phyloP scores from a whole-genome alignment of 2,888 invertebrate genomes.

The Aleiodes testaceus region DNA sequence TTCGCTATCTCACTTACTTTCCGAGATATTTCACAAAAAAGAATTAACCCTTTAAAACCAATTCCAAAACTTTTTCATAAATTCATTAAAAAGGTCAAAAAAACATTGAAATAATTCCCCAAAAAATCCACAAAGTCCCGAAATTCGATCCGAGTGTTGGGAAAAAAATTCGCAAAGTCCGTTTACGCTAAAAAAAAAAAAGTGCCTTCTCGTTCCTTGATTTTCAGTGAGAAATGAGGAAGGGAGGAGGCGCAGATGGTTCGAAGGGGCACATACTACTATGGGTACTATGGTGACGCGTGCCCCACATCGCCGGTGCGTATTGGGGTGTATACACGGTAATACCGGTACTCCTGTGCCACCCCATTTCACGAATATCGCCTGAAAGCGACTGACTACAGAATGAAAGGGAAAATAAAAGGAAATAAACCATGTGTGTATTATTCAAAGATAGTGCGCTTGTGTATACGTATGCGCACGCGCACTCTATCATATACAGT shows the following conservation, averaged over 20 bases:
- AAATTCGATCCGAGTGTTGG: not conserved
- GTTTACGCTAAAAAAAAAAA: constrained; percentile 4
- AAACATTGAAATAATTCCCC: too few relatives aligned
- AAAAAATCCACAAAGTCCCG: too few relatives aligned
- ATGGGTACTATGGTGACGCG: constrained; percentile 61
- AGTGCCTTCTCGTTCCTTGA: constrained; percentile 55
- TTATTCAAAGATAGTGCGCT: not conserved
- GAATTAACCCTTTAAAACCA: too few relatives aligned
- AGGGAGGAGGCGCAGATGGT: constrained; percentile 64
- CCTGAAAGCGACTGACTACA: constrained; percentile 1
- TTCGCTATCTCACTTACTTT: too few relatives aligned
- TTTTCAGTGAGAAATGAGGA: constrained; percentile 59
- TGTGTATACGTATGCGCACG: constrained; percentile 25
- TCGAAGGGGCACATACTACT: constrained; percentile 52
- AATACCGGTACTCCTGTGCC: constrained; percentile 6
- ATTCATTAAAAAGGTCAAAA: too few relatives aligned
- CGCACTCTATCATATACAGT: constrained; percentile 28
- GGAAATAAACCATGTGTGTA: constrained; percentile 5
- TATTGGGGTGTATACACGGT: not conserved
- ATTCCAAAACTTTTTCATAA: too few relatives aligned
- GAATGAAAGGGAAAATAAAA: not conserved
- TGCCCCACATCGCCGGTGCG: constrained; percentile 59
- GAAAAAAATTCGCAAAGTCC: constrained; percentile 11
- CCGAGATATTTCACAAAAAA: too few relatives aligned
- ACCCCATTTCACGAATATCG: constrained; percentile 5